Evolutionary conservation across 2,888 invertebrate genomes (phyloP).

Genomic region (Acrobasis consociella): DNA sequence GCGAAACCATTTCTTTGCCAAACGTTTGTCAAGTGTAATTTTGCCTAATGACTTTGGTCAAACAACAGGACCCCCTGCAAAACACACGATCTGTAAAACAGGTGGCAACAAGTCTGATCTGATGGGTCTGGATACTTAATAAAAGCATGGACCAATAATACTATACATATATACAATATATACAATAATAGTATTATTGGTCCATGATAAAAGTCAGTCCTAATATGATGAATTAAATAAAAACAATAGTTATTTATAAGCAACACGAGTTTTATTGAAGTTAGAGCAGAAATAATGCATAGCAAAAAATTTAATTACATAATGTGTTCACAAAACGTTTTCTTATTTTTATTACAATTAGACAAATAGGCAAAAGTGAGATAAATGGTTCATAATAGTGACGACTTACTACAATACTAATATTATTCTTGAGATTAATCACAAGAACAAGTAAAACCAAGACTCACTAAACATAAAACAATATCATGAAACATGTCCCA

Average conservation of each 20-base stretch:
- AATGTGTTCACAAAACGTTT: constrained; percentile 32
- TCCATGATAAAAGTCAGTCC: too few species aligned
- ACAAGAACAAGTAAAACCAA: constrained; percentile 78
- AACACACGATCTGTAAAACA: too few species aligned
- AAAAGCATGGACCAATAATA: too few species aligned
- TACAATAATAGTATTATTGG: too few species aligned
- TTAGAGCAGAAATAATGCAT: constrained; percentile 67
- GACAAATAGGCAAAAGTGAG: constrained; percentile 50
- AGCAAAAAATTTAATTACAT: constrained; percentile 50
- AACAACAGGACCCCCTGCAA: too few species aligned
- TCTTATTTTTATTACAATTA: constrained; percentile 35
- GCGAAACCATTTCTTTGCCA: too few species aligned
- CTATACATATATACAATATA: too few species aligned
- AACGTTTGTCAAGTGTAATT: too few species aligned
- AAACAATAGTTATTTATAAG: constrained; percentile 8
- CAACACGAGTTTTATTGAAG: constrained; percentile 50
- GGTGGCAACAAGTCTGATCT: too few species aligned
- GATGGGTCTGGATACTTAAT: too few species aligned
- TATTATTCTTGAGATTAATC: constrained; percentile 56
- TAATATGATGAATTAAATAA: too few species aligned
- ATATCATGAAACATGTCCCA: constrained; percentile 57
- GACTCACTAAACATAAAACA: constrained; percentile 82
- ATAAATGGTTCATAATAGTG: constrained; percentile 38
- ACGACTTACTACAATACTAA: constrained; percentile 32
- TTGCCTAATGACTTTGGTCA: too few species aligned